Percentiles rank a stretch among this genome's conserved stretches.
phyloP scores from a whole-genome alignment of 2,113 vertebrate species.

The Beaufortia kweichowensis region DNA sequence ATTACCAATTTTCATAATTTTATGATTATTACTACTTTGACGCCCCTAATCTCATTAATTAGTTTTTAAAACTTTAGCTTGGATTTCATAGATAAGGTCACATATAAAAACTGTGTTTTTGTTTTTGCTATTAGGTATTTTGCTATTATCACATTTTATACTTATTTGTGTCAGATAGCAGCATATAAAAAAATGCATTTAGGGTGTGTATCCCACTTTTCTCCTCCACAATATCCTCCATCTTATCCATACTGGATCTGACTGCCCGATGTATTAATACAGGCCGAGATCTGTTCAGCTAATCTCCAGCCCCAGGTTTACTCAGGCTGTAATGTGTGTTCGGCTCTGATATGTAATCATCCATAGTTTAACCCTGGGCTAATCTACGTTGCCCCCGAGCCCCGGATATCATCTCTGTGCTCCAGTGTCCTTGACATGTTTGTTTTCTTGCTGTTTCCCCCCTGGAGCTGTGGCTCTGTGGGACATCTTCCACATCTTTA shows the following conservation, averaged over 20 bases:
- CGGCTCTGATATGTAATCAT: constrained; percentile 63
- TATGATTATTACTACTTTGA: too few species aligned
- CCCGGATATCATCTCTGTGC: constrained; percentile 44
- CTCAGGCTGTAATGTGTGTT: constrained; percentile 57
- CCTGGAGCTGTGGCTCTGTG: constrained; percentile 12
- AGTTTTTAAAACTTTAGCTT: too few species aligned
- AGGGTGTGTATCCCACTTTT: constrained; percentile 32
- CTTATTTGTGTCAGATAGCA: neutral
- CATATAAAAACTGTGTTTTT: too few species aligned
- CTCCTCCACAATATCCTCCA: constrained; percentile 46
- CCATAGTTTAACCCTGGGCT: constrained; percentile 61
- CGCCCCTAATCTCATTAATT: too few species aligned
- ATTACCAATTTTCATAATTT: too few species aligned
- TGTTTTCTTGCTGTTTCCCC: constrained; percentile 44
- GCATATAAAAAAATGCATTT: constrained; percentile 23
- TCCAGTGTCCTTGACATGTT: constrained; percentile 61
- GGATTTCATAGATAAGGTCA: too few species aligned
- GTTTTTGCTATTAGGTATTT: too few species aligned
- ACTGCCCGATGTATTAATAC: constrained; percentile 51
- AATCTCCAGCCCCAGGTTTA: constrained; percentile 57
- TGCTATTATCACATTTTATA: too few species aligned
- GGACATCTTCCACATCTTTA: constrained; percentile 7
- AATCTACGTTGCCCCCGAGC: constrained; percentile 58
- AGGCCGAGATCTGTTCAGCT: constrained; percentile 36
- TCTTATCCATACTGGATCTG: constrained; percentile 56